Base-by-base conservation (phyloP, 2,797 vertebrate species). In the Hoplostethus mediterraneus region DNA sequence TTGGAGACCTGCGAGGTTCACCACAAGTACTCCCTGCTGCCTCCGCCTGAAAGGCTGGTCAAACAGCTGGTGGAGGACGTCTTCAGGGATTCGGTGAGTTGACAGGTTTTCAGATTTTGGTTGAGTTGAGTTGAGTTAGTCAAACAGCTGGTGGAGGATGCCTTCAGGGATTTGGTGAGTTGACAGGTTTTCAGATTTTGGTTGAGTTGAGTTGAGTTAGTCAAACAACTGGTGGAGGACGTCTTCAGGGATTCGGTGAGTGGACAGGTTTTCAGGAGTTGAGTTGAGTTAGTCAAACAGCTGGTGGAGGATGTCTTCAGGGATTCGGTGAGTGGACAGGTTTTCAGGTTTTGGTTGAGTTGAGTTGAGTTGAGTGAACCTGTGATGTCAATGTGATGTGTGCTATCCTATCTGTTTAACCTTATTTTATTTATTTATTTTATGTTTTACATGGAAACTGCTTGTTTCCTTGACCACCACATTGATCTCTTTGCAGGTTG, bases 271-370 rank as follows among this genome's bases (percentile, higher is more conserved):
- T 14, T 42, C 9, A 25, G 21, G 6, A 33, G 6, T 33, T 33
- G 4, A 6, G 33, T 33, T 33, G 4, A 6, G 57, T 92, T 93
- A 6, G 10, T 97, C 76, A 92, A 87, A 57, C 92, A 88, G 79
- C 94, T 97, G 86, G 95, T 94, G 1, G 90, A 95, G 55, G 89
- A 95, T 2, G 93, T 95, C 58, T 87, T 95, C 81, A 90, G 85
- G 47, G 90, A 87, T 81, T 90, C 90, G 0, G 94, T 94, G 69
- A 84, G 90, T 71, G 10, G 13, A 31, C 28, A 3, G 47, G 14
- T 13, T 40, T 14, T 42, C 9, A 25, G 6, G 3, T n/a, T 33
- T 33, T 33, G 6, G 33, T 33, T 33, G 6, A 33, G 6, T 33
- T 33, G 4, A 6, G 33, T 33, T 33, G 4, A 6, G 33, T 33